These are phyloP conservation scores for Lampris megalopsis DNA, from an alignment of 2,113 vertebrate species.

Conservation along the genomic window DNA sequence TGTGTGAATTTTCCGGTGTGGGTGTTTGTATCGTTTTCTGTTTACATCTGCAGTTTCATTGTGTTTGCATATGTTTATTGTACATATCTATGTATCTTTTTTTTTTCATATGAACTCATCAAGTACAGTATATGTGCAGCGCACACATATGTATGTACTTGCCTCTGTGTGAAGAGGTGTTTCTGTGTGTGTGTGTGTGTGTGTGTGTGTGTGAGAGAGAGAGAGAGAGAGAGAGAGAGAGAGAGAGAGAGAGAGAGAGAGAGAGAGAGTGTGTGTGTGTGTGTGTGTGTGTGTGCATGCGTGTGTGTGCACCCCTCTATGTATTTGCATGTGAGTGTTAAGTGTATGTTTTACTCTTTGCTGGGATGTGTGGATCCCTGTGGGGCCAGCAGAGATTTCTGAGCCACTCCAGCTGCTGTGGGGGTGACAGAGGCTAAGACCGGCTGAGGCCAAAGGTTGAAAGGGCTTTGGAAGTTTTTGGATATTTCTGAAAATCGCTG, in stretches of 20 bases:
- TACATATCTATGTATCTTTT: conserved; percentile 1
- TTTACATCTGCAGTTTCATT: conserved; percentile 9
- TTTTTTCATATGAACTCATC: too few relatives aligned
- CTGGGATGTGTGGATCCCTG: conserved; percentile 40
- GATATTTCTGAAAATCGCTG: conserved; percentile 71
- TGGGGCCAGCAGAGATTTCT: conserved; percentile 53
- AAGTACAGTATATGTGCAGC: too few relatives aligned
- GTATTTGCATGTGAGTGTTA: conserved; percentile 33
- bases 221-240: too few relatives aligned
- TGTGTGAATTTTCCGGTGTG: too few relatives aligned
- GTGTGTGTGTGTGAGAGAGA: not conserved
- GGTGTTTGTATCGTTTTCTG: too few relatives aligned
- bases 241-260: too few relatives aligned
- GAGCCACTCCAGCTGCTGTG: conserved; percentile 75
- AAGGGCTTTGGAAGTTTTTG: conserved; percentile 65
- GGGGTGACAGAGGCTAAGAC: conserved; percentile 68
- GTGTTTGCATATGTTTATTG: conserved; percentile 13
- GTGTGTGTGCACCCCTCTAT: not conserved
- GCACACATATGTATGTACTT: too few relatives aligned
- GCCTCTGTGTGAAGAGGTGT: too few relatives aligned
- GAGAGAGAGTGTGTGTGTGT: not conserved
- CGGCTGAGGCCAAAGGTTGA: conserved; percentile 54
- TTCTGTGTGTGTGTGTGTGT: not conserved
- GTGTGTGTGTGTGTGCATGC: conserved; percentile 1
- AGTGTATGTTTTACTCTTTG: conserved; percentile 41